A percentile compares a stretch with the other conserved stretches of the same genome.
Conservation (phyloP, 2,888 invertebrate genomes). For the Carpatolechia fugitivella region DNA sequence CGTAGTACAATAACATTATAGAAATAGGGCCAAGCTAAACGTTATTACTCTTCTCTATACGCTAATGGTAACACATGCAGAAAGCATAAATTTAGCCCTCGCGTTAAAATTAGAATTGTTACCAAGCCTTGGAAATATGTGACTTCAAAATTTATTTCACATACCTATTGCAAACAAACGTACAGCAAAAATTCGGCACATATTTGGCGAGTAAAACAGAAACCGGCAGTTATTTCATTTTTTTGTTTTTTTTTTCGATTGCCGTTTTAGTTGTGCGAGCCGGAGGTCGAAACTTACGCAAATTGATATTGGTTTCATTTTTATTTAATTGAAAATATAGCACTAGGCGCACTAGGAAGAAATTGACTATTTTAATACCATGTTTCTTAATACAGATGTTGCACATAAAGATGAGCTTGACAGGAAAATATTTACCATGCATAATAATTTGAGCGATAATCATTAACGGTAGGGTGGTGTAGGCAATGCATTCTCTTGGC, state of each 20-base stretch:
- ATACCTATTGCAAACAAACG: constrained; percentile 53
- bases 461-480: no score
- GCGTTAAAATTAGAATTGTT: constrained; percentile 76
- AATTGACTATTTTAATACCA: no score
- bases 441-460: no score
- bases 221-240: not conserved
- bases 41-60: constrained; percentile 60
- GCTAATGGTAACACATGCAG: constrained; percentile 70
- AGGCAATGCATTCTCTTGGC: no score
- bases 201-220: not conserved
- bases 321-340: no score
- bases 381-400: no score
- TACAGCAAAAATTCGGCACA: constrained; percentile 37
- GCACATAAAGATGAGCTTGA: no score
- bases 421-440: no score
- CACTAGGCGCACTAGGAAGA: no score
- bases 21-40: constrained; percentile 46
- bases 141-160: constrained; percentile 67
- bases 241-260: not conserved
- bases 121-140: constrained; percentile 62
- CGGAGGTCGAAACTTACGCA: no score
- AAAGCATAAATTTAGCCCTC: constrained; percentile 66
- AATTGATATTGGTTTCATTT: no score
- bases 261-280: not conserved
- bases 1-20: constrained; percentile 50